A percentile compares a stretch with the other conserved stretches of the same genome.
Conservation (phyloP, 1,140 invertebrate species). For the Cyrtorhinus lividipennis region DNA sequence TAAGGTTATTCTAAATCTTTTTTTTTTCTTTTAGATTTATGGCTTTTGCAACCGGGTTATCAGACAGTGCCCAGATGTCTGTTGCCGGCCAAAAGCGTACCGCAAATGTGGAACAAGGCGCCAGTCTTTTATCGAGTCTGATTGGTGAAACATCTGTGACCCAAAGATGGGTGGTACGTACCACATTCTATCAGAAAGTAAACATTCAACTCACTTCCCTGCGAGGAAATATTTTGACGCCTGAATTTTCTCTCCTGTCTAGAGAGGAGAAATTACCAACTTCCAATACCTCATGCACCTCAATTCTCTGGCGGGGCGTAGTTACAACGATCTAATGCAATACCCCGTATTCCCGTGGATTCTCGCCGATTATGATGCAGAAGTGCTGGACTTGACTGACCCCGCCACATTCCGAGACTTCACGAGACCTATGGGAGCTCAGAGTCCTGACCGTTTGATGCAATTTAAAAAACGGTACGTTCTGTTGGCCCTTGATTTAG, state of each 20-base stretch:
- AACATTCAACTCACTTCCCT: background rate
- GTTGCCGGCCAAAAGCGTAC: slow-evolving; percentile 91
- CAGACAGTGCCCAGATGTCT: slow-evolving; percentile 87
- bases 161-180: slow-evolving; percentile 86
- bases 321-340: slow-evolving; percentile 95
- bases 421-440: slow-evolving; percentile 95
- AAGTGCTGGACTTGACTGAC: slow-evolving; percentile 79
- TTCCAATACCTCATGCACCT: slow-evolving; percentile 99
- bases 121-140: slow-evolving; percentile 77
- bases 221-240: slow-evolving; percentile 12
- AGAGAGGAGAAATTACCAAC: slow-evolving; percentile 96
- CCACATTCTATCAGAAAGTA: background rate
- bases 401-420: slow-evolving; percentile 89
- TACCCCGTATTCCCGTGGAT: slow-evolving; percentile 98
- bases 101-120: slow-evolving; percentile 88
- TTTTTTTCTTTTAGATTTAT: slow-evolving; percentile 57
- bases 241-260: no score
- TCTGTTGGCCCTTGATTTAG: no score
- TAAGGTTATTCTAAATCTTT: no score
- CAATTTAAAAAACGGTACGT: slow-evolving; percentile 88
- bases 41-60: slow-evolving; percentile 80
- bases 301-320: slow-evolving; percentile 89
- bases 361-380: slow-evolving; percentile 84
- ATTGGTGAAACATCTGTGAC: slow-evolving; percentile 98
- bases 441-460: slow-evolving; percentile 79